Evolutionary conservation across 2,113 vertebrate species (phyloP).

Genomic region (Nycticorax nycticorax): DNA sequence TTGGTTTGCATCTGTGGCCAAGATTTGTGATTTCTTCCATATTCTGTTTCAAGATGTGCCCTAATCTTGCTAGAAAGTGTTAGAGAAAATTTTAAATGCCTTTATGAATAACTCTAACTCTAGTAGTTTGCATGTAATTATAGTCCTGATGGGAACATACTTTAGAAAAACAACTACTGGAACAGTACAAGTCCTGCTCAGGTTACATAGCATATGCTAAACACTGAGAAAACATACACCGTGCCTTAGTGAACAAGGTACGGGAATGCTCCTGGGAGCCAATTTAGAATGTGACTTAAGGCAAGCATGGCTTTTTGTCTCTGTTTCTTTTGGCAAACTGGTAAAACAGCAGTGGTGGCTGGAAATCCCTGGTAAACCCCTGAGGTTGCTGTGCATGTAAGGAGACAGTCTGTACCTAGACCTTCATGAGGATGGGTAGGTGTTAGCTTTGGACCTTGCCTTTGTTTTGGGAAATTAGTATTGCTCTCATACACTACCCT

Average conservation of each 20-base stretch:
- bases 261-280: constrained; percentile 89
- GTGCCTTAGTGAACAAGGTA: constrained; percentile 91
- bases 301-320: constrained; percentile 76
- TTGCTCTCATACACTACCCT: background rate
- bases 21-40: background rate
- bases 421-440: background rate
- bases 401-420: constrained; percentile 4
- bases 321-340: constrained; percentile 76
- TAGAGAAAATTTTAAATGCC: constrained; percentile 35
- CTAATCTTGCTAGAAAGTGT: background rate
- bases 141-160: constrained; percentile 86
- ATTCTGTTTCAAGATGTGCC: background rate
- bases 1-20: background rate
- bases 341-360: constrained; percentile 73
- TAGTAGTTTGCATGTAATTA: constrained; percentile 88
- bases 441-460: constrained; percentile 37
- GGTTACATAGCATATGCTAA: constrained; percentile 90
- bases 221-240: constrained; percentile 85
- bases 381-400: constrained; percentile 30
- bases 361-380: constrained; percentile 61
- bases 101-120: constrained; percentile 77
- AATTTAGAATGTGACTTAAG: constrained; percentile 95
- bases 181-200: constrained; percentile 77
- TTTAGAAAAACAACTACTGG: constrained; percentile 80
- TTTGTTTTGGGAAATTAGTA: constrained; percentile 28